These are phyloP conservation scores for Sinonovacula constricta DNA, from an alignment of 1,140 invertebrate species.

Conservation along the genomic window DNA sequence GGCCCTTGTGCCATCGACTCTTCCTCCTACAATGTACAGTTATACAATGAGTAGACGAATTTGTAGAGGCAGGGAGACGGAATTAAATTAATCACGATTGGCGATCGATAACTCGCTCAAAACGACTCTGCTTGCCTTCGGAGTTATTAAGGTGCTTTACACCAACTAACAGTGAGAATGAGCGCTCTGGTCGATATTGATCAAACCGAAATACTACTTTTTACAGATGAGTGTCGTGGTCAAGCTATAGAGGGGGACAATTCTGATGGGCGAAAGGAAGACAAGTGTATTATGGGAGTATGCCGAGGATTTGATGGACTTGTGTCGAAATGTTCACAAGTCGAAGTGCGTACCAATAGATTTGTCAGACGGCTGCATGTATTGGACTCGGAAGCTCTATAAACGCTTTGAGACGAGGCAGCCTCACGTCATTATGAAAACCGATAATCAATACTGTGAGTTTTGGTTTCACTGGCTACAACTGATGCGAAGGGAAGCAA, in stretches of 20 bases:
- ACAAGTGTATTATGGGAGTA: neutral
- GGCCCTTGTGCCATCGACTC: constrained; percentile 72
- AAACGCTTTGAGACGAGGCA: no score
- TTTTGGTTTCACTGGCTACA: no score
- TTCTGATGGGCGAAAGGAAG: neutral
- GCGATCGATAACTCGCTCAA: constrained; percentile 60
- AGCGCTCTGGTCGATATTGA: constrained; percentile 39
- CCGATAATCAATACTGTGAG: no score
- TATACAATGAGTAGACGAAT: constrained; percentile 42
- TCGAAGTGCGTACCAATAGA: constrained; percentile 8
- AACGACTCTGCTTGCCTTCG: constrained; percentile 46
- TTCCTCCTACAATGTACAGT: constrained; percentile 64
- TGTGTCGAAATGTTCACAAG: neutral
- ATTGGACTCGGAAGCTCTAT: no score
- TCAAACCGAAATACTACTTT: neutral
- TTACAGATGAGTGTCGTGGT: no score
- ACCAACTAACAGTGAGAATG: constrained; percentile 51
- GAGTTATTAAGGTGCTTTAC: constrained; percentile 50
- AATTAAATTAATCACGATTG: constrained; percentile 65
- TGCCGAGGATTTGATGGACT: neutral
- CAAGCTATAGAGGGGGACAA: neutral
- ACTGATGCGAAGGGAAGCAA: no score
- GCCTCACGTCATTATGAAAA: no score
- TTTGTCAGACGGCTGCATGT: no score
- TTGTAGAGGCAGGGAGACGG: constrained; percentile 48